Percentiles rank a stretch among this genome's conserved stretches.
These are phyloP conservation scores for Drosophila anomelani DNA, from an alignment of 2,888 invertebrate species.

Conservation along the genomic window DNA sequence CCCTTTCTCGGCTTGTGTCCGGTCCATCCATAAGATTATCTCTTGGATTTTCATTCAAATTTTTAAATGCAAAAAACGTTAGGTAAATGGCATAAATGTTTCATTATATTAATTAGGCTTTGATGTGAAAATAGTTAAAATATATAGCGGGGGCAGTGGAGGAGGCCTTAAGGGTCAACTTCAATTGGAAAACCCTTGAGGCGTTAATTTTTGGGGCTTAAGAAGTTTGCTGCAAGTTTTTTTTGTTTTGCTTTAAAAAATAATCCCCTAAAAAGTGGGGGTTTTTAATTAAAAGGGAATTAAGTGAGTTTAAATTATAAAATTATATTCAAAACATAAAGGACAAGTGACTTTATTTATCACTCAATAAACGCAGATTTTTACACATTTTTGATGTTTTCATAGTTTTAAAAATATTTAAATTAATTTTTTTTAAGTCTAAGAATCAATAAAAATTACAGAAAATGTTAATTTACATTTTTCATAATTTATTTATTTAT, in stretches of 20 bases:
- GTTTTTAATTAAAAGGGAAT: background rate
- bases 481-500: too few species aligned
- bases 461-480: background rate
- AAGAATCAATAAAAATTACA: too few species aligned
- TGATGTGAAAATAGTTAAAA: constrained; percentile 55
- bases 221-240: background rate
- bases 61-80: constrained; percentile 42
- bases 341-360: background rate
- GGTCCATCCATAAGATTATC: constrained; percentile 26
- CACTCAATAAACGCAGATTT: too few species aligned
- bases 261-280: background rate
- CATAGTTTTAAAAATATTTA: too few species aligned
- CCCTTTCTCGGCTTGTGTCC: constrained; percentile 50
- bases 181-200: background rate
- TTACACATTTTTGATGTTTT: too few species aligned
- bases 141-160: constrained; percentile 2
- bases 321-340: background rate
- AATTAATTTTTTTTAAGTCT: too few species aligned
- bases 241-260: background rate
- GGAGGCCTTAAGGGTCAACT: background rate
- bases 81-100: constrained; percentile 63
- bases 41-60: constrained; percentile 13
- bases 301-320: background rate
- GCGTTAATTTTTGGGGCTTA: constrained; percentile 5
- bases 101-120: constrained; percentile 70